A percentile compares a stretch with the other conserved stretches of the same genome.
Evolutionary conservation across 2,888 invertebrate species (phyloP).

Genomic region (Andrena chrysosceles): DNA sequence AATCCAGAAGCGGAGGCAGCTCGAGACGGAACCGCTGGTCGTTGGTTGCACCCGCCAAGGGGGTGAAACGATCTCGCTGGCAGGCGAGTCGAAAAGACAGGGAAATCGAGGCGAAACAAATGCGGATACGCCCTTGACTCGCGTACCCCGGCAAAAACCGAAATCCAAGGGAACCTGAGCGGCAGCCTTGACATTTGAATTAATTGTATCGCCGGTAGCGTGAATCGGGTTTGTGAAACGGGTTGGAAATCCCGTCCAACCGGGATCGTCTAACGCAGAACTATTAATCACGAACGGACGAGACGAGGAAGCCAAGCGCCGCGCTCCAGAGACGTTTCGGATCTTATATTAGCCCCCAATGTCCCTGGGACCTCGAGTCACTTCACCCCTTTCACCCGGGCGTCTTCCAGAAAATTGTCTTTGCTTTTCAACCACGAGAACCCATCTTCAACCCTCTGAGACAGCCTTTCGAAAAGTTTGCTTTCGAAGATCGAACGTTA

Average conservation of each 20-base stretch:
- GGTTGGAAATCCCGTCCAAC: slow-evolving; percentile 50
- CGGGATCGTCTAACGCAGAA: slow-evolving; percentile 40
- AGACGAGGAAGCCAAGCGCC: slow-evolving; percentile 38
- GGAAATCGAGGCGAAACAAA: slow-evolving; percentile 11
- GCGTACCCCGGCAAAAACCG: slow-evolving; percentile 3
- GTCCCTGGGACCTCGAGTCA: slow-evolving; percentile 16
- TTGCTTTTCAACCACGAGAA: background rate
- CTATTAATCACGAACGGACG: slow-evolving; percentile 64
- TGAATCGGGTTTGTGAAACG: slow-evolving; percentile 49
- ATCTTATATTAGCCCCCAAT: slow-evolving; percentile 57
- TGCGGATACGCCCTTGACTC: background rate
- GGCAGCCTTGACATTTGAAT: slow-evolving; percentile 50
- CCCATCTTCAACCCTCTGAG: no score
- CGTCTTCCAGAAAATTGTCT: slow-evolving; percentile 26
- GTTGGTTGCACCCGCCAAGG: background rate
- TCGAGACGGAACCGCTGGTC: background rate
- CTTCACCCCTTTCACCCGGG: slow-evolving; percentile 16
- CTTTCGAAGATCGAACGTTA: no score
- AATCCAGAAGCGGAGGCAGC: background rate
- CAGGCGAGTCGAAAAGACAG: background rate
- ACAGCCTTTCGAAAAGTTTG: background rate
- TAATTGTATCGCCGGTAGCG: slow-evolving; percentile 62
- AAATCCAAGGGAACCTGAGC: slow-evolving; percentile 4
- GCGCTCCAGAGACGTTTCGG: slow-evolving; percentile 41
- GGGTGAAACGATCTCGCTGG: background rate